Conservation (phyloP, 2,888 invertebrate genomes). For the Eristalinus sepulchralis region DNA sequence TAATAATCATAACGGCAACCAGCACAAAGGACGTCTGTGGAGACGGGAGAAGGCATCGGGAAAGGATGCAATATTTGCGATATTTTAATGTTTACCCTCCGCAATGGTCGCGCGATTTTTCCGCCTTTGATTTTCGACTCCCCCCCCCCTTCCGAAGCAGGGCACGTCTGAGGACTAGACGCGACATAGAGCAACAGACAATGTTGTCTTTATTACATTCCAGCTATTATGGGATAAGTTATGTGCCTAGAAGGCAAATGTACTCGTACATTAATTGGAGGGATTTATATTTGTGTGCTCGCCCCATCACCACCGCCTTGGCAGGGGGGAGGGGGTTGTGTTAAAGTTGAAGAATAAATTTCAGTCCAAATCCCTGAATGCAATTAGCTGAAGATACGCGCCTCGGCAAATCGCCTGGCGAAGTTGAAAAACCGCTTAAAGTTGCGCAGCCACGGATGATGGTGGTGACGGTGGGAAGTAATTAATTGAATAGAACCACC, state of each 20-base stretch:
- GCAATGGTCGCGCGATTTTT: slow-evolving; percentile 55
- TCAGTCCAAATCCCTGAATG: slow-evolving; percentile 37
- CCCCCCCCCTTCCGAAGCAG: neutral
- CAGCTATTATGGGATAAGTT: slow-evolving; percentile 66
- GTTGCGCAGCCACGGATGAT: neutral
- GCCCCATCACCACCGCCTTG: slow-evolving; percentile 4
- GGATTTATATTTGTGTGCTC: slow-evolving; percentile 59
- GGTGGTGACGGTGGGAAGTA: slow-evolving; percentile 32
- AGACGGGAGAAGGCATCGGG: neutral
- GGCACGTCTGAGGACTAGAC: neutral
- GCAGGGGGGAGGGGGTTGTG: neutral
- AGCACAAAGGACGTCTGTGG: neutral
- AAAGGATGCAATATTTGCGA: slow-evolving; percentile 48
- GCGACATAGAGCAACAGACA: slow-evolving; percentile 63
- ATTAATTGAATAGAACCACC: slow-evolving; percentile 59
- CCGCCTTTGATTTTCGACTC: slow-evolving; percentile 54
- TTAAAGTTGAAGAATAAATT: slow-evolving; percentile 48
- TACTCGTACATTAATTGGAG: slow-evolving; percentile 61
- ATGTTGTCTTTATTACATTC: slow-evolving; percentile 71
- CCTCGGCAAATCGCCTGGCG: neutral
- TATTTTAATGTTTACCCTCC: slow-evolving; percentile 56
- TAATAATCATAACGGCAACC: slow-evolving; percentile 63
- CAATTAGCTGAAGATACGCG: slow-evolving; percentile 6
- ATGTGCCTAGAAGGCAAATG: slow-evolving; percentile 64
- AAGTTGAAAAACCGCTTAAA: slow-evolving; percentile 50